phyloP scores from a whole-genome alignment of 2,888 invertebrate species.

The Margaritifera margaritifera region DNA sequence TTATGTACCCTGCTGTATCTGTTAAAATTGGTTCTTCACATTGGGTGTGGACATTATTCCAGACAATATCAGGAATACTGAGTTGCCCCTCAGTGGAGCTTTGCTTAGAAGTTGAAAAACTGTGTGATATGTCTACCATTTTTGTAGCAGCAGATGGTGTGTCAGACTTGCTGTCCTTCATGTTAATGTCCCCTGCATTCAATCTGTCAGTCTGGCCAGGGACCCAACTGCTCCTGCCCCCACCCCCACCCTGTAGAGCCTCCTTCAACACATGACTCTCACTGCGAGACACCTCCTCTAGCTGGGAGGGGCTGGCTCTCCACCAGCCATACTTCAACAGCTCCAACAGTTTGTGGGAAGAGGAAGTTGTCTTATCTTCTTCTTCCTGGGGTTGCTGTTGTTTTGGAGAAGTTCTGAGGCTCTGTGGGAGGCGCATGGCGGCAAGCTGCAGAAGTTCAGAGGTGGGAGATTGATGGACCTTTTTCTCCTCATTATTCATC shows the following conservation, averaged over 20 bases:
- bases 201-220: too few species aligned
- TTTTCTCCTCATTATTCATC: slow-evolving; percentile 56
- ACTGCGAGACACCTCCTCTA: slow-evolving; percentile 26
- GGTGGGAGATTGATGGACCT: slow-evolving; percentile 51
- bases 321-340: slow-evolving; percentile 49
- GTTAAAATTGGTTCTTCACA: background rate
- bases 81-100: too few species aligned
- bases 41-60: background rate
- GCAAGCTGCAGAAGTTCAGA: slow-evolving; percentile 64
- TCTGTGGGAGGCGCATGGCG: slow-evolving; percentile 51
- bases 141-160: too few species aligned
- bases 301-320: slow-evolving; percentile 38
- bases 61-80: too few species aligned
- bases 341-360: slow-evolving; percentile 22
- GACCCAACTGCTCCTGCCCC: background rate
- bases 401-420: slow-evolving; percentile 17
- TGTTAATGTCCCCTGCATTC: too few species aligned
- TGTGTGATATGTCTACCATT: too few species aligned
- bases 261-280: background rate
- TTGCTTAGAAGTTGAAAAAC: too few species aligned
- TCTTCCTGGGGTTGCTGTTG: slow-evolving; percentile 8
- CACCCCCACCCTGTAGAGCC: background rate
- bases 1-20: background rate
- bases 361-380: slow-evolving; percentile 5
- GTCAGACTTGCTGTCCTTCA: too few species aligned